Evolutionary conservation across 2,797 vertebrate genomes (phyloP), one percentile per base, ranked within the genome.

Genomic region (Cossypha polioptera): DNA sequence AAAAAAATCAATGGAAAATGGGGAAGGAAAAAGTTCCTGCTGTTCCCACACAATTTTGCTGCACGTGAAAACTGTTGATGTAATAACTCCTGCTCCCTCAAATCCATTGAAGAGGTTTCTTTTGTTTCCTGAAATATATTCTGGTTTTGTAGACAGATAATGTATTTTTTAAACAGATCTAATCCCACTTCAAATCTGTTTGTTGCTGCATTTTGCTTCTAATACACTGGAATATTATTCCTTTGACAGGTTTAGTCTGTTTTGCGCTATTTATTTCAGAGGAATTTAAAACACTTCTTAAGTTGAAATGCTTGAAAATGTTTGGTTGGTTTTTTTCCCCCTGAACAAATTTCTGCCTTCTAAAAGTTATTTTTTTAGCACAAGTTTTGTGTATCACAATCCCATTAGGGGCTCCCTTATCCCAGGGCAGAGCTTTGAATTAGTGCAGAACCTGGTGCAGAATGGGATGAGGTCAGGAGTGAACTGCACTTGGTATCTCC

Each of bases 191-290:
- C 90, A 80, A 24, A 90, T 94, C 74, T 96, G 69, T 95, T 96
- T 96, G 88, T 96, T 96, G 86, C 83, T 96, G 78, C 79, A 68
- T 96, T 96, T 96, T 84, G 35, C 92, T 97, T 97, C 79, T 19
- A 28, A 88, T 92, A 75, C 58, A 7, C 83, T 89, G 82, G 57
- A 93, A 96, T 82, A 88, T 77, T 95, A 95, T 90, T 95, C 61
- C 48, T 96, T 93, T 97, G 97, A 97, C 96, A 97, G 95, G 76
- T 97, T 97, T 97, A 96, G 97, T 97, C 93, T 95, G 92, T 35
- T 57, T 77, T 33, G 21, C 13, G 62, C 87, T 95, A 66, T 96
- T 97, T 96, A 94, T 97, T 97, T 96, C 88, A 62, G 68, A 86
- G 24, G 22, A 8, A 42, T 96, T 92, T 95, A 80, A 75, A 40